Evolutionary conservation across 2,888 invertebrate genomes (phyloP).

Genomic region (Ochropleura plecta): DNA sequence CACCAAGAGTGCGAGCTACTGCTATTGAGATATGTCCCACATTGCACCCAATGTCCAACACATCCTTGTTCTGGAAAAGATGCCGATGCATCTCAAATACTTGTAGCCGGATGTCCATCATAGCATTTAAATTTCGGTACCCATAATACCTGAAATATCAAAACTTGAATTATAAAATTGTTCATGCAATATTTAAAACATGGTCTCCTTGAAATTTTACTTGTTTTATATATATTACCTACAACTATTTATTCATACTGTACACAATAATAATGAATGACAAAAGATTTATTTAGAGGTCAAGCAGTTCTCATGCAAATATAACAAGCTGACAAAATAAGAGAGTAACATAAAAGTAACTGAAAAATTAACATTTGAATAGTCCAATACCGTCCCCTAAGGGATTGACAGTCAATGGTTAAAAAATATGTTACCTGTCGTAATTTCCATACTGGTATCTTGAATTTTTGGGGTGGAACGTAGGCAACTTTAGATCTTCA

Average conservation of each 20-base stretch:
- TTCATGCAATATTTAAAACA: neutral
- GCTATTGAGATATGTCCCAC: conserved; percentile 98
- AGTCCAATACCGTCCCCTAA: conserved; percentile 9
- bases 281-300: conserved; percentile 52
- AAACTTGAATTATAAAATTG: conserved; percentile 18
- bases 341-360: conserved; percentile 22
- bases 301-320: conserved; percentile 56
- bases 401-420: neutral
- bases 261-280: conserved; percentile 43
- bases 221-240: conserved; percentile 17
- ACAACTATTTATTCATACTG: conserved; percentile 36
- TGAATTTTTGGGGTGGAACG: conserved; percentile 94
- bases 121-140: conserved; percentile 96
- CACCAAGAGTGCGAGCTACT: conserved; percentile 96
- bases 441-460: conserved; percentile 99
- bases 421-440: conserved; percentile 90
- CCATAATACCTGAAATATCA: conserved; percentile 95
- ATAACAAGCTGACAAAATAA: conserved; percentile 47
- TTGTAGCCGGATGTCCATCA: conserved; percentile 95
- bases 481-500: conserved; percentile 89
- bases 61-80: conserved; percentile 96
- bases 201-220: conserved; percentile 38
- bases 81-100: conserved; percentile 95
- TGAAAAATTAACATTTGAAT: conserved; percentile 32
- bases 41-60: conserved; percentile 99